Percentiles rank a stretch among this genome's conserved stretches.
Evolutionary conservation across 1,140 invertebrate species (phyloP).

Genomic region (Triops longicaudatus): DNA sequence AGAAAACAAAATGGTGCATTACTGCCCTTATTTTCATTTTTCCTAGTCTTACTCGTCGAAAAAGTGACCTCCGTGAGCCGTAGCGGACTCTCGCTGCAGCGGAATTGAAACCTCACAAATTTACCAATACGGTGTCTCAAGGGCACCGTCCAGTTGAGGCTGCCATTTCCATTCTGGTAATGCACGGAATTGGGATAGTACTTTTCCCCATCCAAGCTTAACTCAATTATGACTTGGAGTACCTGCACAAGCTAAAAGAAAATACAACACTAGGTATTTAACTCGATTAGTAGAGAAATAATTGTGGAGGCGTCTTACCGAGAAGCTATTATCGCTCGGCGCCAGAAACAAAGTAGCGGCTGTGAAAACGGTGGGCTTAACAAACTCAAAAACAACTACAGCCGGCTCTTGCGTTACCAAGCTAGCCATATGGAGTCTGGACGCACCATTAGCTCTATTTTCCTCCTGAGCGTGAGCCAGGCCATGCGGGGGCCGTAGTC

Average conservation of each 20-base stretch:
- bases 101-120: constrained; percentile 43
- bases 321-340: background rate
- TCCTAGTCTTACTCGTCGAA: constrained; percentile 35
- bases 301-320: background rate
- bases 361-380: background rate
- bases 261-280: background rate
- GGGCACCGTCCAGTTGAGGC: constrained; percentile 41
- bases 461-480: constrained; percentile 43
- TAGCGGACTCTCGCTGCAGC: constrained; percentile 46
- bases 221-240: constrained; percentile 3
- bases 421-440: background rate
- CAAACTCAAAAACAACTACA: background rate
- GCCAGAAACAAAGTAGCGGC: background rate
- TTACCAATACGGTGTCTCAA: constrained; percentile 42
- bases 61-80: constrained; percentile 46
- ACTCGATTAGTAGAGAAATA: background rate
- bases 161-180: constrained; percentile 28
- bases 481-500: constrained; percentile 44
- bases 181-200: background rate
- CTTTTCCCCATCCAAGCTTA: background rate
- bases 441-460: constrained; percentile 34
- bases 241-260: background rate
- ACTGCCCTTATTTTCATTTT: constrained; percentile 30
- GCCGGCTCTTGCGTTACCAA: background rate
- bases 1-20: constrained; percentile 26